A percentile compares a stretch with the other conserved stretches of the same genome.
These are phyloP conservation scores for Lycodopsis pacificus DNA, from an alignment of 2,797 vertebrate species.

Conservation along the genomic window DNA sequence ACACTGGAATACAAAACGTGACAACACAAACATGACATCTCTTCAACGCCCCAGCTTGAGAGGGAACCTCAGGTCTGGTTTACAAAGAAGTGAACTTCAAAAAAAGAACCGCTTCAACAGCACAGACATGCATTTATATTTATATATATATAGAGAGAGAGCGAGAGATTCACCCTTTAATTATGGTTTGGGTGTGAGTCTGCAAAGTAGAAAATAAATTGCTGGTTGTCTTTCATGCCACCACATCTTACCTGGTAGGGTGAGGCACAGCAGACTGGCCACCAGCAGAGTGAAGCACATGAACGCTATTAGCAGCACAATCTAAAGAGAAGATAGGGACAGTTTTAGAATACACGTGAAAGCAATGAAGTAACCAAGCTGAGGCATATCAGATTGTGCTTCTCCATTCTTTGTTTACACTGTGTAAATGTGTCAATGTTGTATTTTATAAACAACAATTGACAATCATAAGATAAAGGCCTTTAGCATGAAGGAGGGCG, in stretches of 20 bases:
- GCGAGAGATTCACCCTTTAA: conserved; percentile 31
- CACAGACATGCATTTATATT: background rate
- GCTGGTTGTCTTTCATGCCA: background rate
- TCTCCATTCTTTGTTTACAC: background rate
- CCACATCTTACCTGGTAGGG: conserved; percentile 90
- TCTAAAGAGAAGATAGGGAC: conserved; percentile 79
- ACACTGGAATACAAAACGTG: conserved; percentile 84
- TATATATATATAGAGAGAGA: background rate
- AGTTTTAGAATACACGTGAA: conserved; percentile 6
- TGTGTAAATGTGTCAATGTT: background rate
- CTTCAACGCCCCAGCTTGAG: background rate
- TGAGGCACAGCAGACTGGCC: conserved; percentile 95
- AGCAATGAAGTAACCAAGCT: background rate
- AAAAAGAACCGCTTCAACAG: background rate
- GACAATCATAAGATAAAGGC: background rate
- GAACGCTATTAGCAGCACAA: conserved; percentile 93
- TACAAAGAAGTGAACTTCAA: background rate
- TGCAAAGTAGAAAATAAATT: background rate
- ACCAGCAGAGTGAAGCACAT: conserved; percentile 96
- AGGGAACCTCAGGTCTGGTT: background rate
- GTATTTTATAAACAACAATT: background rate
- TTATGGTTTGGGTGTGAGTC: conserved; percentile 50
- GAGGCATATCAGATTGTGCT: background rate
- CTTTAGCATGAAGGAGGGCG: conserved; percentile 7
- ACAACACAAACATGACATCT: conserved; percentile 10